A percentile compares a stretch with the other conserved stretches of the same genome.
These are phyloP conservation scores for Tribolium freemani DNA, from an alignment of 2,888 invertebrate genomes.

Conservation along the genomic window DNA sequence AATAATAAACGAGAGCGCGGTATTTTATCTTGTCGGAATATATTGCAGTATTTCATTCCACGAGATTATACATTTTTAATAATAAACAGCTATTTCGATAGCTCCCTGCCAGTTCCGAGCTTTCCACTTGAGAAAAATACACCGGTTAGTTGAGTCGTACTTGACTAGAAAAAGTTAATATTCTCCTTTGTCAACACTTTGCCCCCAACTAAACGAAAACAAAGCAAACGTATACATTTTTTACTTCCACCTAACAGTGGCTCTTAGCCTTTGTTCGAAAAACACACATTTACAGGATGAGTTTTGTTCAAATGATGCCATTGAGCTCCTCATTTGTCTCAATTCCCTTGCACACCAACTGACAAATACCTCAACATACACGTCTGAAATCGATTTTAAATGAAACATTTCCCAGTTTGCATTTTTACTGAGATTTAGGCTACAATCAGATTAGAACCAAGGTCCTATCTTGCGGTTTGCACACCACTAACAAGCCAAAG, in stretches of 20 bases:
- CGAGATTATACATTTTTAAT: too few relatives aligned
- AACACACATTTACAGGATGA: not conserved
- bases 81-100: too few relatives aligned
- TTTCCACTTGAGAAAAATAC: not conserved
- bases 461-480: not conserved
- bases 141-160: not conserved
- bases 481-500: not conserved
- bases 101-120: too few relatives aligned
- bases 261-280: not conserved
- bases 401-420: too few relatives aligned
- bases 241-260: not conserved
- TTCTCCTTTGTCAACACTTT: not conserved
- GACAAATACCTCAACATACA: not conserved
- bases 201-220: not conserved
- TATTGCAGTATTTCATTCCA: too few relatives aligned
- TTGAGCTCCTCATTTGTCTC: constrained; percentile 3
- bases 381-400: not conserved
- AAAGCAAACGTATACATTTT: not conserved
- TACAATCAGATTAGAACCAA: not conserved
- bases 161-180: not conserved
- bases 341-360: not conserved
- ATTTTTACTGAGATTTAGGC: not conserved
- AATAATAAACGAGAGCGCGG: not conserved
- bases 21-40: too few relatives aligned
- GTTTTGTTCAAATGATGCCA: not conserved